Evolutionary conservation across 2,888 invertebrate genomes (phyloP).

Genomic region (Pheosia tremula): DNA sequence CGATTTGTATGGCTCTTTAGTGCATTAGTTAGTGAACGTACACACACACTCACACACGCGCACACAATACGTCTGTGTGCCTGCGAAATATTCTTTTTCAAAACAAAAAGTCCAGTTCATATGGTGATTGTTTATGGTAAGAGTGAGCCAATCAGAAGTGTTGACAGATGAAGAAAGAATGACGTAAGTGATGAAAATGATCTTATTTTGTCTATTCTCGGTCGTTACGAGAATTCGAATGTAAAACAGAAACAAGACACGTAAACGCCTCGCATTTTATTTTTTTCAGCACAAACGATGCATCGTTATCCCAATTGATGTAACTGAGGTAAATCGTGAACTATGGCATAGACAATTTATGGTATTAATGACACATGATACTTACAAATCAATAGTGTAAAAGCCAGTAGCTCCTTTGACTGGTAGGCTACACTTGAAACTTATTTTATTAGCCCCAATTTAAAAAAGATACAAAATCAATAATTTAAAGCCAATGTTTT

Average conservation of each 20-base stretch:
- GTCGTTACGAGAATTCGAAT: not conserved
- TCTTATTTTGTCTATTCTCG: not conserved
- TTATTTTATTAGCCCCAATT: not conserved
- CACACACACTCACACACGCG: slow-evolving; percentile 78
- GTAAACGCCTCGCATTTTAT: too few relatives aligned
- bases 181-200: not conserved
- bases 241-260: not conserved
- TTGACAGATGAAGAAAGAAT: slow-evolving; percentile 1
- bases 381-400: too few relatives aligned
- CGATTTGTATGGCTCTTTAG: slow-evolving; percentile 42
- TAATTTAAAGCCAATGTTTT: not conserved
- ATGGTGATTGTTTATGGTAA: slow-evolving; percentile 30
- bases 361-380: too few relatives aligned
- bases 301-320: too few relatives aligned
- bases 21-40: slow-evolving; percentile 68
- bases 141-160: slow-evolving; percentile 9
- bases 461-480: not conserved
- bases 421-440: not conserved
- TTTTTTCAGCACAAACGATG: too few relatives aligned
- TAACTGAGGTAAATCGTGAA: too few relatives aligned
- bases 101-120: slow-evolving; percentile 34
- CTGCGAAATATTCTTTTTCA: slow-evolving; percentile 62
- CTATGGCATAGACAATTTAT: too few relatives aligned
- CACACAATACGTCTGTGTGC: slow-evolving; percentile 65
- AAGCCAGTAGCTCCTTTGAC: too few relatives aligned